phyloP scores from a whole-genome alignment of 2,797 vertebrate genomes.

The Acridotheres tristis region DNA sequence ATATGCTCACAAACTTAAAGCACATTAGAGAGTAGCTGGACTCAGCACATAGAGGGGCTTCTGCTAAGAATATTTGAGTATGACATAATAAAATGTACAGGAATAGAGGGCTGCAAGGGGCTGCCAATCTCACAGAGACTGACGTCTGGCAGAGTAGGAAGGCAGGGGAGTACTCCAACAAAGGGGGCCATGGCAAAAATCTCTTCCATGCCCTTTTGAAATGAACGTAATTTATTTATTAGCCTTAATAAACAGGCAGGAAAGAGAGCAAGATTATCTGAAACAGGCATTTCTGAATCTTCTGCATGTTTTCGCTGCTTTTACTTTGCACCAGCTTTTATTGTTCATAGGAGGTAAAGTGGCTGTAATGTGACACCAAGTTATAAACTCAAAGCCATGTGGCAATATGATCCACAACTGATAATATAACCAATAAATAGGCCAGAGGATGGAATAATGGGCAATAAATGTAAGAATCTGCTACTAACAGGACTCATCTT shows the following conservation, averaged over 20 bases:
- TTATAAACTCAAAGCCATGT: not conserved
- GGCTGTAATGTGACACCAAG: not conserved
- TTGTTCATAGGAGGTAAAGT: not conserved
- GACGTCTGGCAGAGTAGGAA: not conserved
- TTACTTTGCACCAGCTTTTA: not conserved
- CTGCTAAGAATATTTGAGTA: constrained; percentile 13
- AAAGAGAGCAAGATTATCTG: not conserved
- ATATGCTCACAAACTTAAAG: constrained; percentile 49
- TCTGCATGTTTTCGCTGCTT: not conserved
- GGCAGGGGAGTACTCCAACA: not conserved
- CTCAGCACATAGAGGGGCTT: constrained; percentile 15
- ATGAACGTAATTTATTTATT: not conserved
- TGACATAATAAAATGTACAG: not conserved
- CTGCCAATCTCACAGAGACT: not conserved
- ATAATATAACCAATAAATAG: not conserved
- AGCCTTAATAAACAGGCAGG: not conserved
- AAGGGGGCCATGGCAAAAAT: not conserved
- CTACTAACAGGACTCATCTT: not conserved
- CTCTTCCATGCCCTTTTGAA: not conserved
- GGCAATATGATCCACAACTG: not conserved
- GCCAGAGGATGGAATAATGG: not conserved
- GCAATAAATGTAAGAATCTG: not conserved
- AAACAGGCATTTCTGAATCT: constrained; percentile 4
- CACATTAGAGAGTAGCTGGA: constrained; percentile 36
- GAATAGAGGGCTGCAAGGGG: not conserved